Conservation (phyloP, 2,797 vertebrate species). For the Crenichthys baileyi region DNA sequence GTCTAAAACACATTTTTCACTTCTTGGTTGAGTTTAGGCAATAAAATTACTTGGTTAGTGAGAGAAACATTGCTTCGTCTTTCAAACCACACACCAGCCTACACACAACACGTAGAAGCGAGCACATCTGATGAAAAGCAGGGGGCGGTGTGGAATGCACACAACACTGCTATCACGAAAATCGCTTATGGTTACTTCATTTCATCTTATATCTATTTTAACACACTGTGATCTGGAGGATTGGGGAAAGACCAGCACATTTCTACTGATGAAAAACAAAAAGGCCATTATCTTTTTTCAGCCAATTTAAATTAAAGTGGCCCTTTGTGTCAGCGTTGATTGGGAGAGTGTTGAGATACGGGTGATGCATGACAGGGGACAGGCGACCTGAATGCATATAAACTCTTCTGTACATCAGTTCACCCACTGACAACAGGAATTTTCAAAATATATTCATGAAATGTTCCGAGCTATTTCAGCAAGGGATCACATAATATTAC, state of each 20-base stretch:
- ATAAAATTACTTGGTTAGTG: neutral
- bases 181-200: conserved; percentile 45
- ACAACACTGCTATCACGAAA: conserved; percentile 27
- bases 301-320: conserved; percentile 58
- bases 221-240: conserved; percentile 34
- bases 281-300: conserved; percentile 34
- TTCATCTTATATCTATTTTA: conserved; percentile 49
- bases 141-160: conserved; percentile 9
- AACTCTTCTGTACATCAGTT: conserved; percentile 68
- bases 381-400: conserved; percentile 58
- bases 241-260: neutral
- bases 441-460: conserved; percentile 82
- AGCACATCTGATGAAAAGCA: conserved; percentile 46
- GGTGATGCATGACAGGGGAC: conserved; percentile 48
- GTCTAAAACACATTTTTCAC: neutral
- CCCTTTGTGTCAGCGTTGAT: conserved; percentile 64
- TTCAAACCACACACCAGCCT: neutral
- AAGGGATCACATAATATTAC: conserved; percentile 81
- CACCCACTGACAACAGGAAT: conserved; percentile 61
- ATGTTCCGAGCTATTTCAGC: conserved; percentile 76
- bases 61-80: neutral
- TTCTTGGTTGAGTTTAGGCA: neutral
- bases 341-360: conserved; percentile 62
- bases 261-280: conserved; percentile 38
- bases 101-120: conserved; percentile 7